Base-by-base conservation (phyloP, 2,888 invertebrate genomes). In the Prostheceraeus crozeri region DNA sequence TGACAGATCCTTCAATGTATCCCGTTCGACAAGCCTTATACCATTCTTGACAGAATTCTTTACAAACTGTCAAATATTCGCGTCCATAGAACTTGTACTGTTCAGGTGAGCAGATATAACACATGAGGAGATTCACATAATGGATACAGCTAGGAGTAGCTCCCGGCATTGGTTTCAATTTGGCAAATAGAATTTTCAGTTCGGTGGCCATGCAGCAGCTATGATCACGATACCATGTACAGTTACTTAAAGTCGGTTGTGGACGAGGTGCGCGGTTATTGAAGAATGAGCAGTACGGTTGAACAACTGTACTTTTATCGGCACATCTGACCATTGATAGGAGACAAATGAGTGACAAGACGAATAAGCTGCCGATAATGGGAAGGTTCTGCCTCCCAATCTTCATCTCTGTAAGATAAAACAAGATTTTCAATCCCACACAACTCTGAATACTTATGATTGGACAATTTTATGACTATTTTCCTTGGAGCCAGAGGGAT, bases 111-210 rank as follows among this genome's bases (percentile, higher is more conserved):
- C 76, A 76, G 4, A 76, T 71, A 62, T 76, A 76, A 61, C 76
- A 76, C 75, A 76, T 76, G 23, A 76, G 67, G 62, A 72, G 74
- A 66, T 76, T 76, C 2, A 75, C 68, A 62, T 74, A 75, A 52
- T 67, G 66, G 60, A 74, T 74, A 57, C 76, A 76, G 14, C 68
- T 68, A 1, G 62, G 65, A 1, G 74, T 73, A 6, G 76, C 73
- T 1, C 76, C 76, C 25, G 73, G 68, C 1, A 76, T 65, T 1
- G 76, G 73, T 62, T 75, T 76, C 36, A 76, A 74, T n/a, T 70
- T 67, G 1, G 70, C 70, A 64, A 76, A 76, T 4, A 72, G 72
- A 14, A 72, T 74, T 54, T 72, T 72, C 35, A 76, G 74, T 63
- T 76, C 76, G 57, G 72, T 71, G 54, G 76, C 76, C 33, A 69